phyloP scores from a whole-genome alignment of 2,113 vertebrate species.

The Malurus elegans region DNA sequence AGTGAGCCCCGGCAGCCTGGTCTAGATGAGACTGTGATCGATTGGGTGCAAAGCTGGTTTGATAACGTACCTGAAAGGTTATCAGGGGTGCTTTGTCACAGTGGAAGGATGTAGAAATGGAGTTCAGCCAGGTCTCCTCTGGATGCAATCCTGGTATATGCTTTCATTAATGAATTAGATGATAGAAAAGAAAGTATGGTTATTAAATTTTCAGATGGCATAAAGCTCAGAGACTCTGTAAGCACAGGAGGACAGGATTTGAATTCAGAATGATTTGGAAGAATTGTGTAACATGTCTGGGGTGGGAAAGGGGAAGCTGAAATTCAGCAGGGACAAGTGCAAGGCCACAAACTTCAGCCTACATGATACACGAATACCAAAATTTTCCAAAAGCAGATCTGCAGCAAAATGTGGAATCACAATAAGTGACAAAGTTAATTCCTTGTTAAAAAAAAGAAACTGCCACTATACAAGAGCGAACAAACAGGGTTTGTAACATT shows the following conservation, averaged over 20 bases:
- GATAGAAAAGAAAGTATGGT: neutral
- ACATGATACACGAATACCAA: neutral
- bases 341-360: neutral
- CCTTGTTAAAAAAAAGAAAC: neutral
- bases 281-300: neutral
- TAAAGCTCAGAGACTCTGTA: neutral
- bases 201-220: constrained; percentile 50
- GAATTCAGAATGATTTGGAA: constrained; percentile 20
- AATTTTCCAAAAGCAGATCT: neutral
- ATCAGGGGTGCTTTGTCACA: neutral
- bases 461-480: neutral
- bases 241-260: neutral
- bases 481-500: neutral
- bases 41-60: neutral
- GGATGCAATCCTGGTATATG: neutral
- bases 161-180: constrained; percentile 34
- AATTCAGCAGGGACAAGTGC: neutral
- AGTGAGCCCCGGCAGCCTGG: neutral
- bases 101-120: neutral
- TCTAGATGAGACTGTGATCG: neutral
- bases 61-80: neutral
- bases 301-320: neutral
- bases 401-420: neutral
- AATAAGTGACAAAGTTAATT: neutral
- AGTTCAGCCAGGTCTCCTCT: constrained; percentile 7